Base-by-base conservation (phyloP, 2,113 vertebrate genomes). In the Rallus limicola region DNA sequence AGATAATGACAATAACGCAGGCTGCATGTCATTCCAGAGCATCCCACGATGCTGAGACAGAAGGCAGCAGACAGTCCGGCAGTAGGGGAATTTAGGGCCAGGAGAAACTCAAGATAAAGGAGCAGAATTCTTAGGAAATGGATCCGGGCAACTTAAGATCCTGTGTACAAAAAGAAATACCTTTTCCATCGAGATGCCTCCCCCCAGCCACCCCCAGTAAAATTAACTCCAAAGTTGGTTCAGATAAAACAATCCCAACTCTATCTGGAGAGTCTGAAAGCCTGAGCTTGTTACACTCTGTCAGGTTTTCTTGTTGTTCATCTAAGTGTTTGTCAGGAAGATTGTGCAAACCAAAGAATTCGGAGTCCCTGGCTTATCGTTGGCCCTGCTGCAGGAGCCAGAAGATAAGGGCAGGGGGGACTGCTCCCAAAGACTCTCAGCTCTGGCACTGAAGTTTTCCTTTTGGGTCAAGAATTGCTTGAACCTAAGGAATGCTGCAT, bases 31-130 rank as follows among this genome's bases (percentile, higher is more conserved):
- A 94, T 76, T 79, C 69, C 90, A 72, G 80, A 91, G 86, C 86
- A 92, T 82, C 90, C 86, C 88, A 50, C 1, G 0, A 25, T 20
- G 77, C 80, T 26, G 33, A 94, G 85, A 95, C 65, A 93, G 72
- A 95, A 92, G 91, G 84, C 91, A 93, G 87, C 74, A 93, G 69
- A 44, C 62, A 40, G 56, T 82, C 8, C 60, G 69, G 60, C 64
- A 90, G 76, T 7, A 75, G 20, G 50, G 92, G 62, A 90, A 93
- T 94, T 92, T 48, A 94, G 58, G 58, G 62, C 69, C 34, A 82
- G 80, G 13, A 86, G 80, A 88, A 96, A 76, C 53, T 42, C 50
- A 83, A 92, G 95, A 95, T 92, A 93, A 94, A 93, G 60, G 21
- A 75, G 52, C 34, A 84, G 62, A 75, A 68, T 58, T 53, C 72